These are phyloP conservation scores for Amblyteles armatorius DNA, from an alignment of 2,888 invertebrate genomes.

Conservation along the genomic window DNA sequence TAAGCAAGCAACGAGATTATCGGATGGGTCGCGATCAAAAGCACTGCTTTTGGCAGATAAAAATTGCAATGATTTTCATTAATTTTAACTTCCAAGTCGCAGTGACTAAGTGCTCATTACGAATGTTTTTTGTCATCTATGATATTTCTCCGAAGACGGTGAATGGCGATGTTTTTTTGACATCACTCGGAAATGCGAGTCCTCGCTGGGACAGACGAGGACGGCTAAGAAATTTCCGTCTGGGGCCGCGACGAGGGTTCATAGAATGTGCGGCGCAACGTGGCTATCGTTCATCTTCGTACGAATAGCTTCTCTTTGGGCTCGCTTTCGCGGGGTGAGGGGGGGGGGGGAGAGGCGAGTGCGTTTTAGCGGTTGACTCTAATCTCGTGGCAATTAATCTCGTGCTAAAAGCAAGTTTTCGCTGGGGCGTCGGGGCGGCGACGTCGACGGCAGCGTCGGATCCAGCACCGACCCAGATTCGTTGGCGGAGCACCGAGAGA, in stretches of 20 bases:
- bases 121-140: background rate
- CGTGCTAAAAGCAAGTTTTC: slow-evolving; percentile 70
- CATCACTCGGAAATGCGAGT: background rate
- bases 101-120: no score
- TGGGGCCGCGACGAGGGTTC: background rate
- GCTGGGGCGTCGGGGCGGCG: slow-evolving; percentile 44
- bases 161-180: background rate
- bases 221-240: slow-evolving; percentile 23
- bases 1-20: slow-evolving; percentile 4
- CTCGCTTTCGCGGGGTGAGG: slow-evolving; percentile 45
- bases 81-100: no score
- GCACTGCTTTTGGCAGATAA: no score
- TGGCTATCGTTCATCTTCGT: slow-evolving; percentile 67
- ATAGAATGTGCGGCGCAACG: slow-evolving; percentile 8
- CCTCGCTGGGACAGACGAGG: background rate
- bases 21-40: background rate
- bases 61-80: no score
- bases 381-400: slow-evolving; percentile 73
- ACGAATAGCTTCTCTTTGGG: slow-evolving; percentile 67
- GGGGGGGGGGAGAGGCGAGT: slow-evolving; percentile 40
- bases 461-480: slow-evolving; percentile 69
- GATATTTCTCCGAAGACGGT: background rate
- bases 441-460: slow-evolving; percentile 48
- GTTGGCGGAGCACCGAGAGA: background rate
- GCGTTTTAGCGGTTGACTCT: slow-evolving; percentile 72